Percentiles rank a stretch among this genome's conserved stretches.
phyloP scores from a whole-genome alignment of 2,797 vertebrate genomes.

The Onychomys leucogaster region DNA sequence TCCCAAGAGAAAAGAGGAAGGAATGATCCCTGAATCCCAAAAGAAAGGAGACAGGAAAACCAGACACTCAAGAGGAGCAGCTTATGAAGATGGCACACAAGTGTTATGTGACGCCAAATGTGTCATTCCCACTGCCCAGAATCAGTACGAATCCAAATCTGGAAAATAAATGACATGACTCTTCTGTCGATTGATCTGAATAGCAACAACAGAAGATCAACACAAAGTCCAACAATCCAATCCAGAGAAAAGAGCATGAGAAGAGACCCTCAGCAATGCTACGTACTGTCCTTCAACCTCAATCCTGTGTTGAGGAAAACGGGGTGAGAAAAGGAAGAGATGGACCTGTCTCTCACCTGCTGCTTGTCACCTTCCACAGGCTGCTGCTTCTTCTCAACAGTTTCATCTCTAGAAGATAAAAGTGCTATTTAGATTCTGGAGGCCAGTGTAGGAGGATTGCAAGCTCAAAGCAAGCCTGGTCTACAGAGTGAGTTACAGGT shows the following conservation, averaged over 20 bases:
- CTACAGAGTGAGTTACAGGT: background rate
- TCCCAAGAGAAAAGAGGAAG: slow-evolving; percentile 78
- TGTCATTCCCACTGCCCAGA: slow-evolving; percentile 62
- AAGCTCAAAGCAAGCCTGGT: background rate
- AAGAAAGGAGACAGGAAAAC: slow-evolving; percentile 73
- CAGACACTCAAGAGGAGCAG: slow-evolving; percentile 70
- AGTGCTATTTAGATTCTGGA: slow-evolving; percentile 41
- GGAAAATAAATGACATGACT: slow-evolving; percentile 60
- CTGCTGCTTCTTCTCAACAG: slow-evolving; percentile 67
- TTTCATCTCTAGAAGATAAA: slow-evolving; percentile 75
- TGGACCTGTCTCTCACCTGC: slow-evolving; percentile 74
- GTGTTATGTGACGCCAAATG: slow-evolving; percentile 40
- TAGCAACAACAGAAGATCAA: slow-evolving; percentile 53
- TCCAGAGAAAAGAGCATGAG: slow-evolving; percentile 46
- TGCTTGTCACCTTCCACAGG: slow-evolving; percentile 59
- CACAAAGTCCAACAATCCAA: slow-evolving; percentile 57
- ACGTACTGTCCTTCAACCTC: slow-evolving; percentile 60
- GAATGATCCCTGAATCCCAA: slow-evolving; percentile 72
- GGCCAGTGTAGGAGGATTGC: background rate
- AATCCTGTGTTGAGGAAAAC: slow-evolving; percentile 64
- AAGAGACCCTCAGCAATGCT: slow-evolving; percentile 62
- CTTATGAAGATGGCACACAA: slow-evolving; percentile 60
- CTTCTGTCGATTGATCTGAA: slow-evolving; percentile 47
- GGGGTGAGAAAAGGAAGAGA: slow-evolving; percentile 52
- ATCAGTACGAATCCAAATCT: slow-evolving; percentile 53